phyloP scores from a whole-genome alignment of 2,113 vertebrate genomes.

The Chascanopsetta lugubris region DNA sequence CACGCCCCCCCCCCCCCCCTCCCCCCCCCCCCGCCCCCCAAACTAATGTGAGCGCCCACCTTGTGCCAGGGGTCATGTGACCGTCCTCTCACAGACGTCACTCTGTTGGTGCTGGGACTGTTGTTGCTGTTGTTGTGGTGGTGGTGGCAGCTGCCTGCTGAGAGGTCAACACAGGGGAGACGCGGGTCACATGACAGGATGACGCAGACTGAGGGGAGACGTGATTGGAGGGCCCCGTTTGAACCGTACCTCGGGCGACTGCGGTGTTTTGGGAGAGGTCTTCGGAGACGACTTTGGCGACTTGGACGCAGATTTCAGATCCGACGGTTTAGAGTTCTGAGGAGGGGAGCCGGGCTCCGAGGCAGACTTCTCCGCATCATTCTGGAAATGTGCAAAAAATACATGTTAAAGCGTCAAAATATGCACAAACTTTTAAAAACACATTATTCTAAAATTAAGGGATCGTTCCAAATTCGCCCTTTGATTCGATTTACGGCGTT shows the following conservation, averaged over 20 bases:
- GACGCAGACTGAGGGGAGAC: neutral
- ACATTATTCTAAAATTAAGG: no score
- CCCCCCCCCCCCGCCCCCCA: constrained; percentile 31
- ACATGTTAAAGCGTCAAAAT: neutral
- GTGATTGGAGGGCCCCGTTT: no score
- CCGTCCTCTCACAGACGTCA: constrained; percentile 56
- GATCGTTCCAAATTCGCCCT: no score
- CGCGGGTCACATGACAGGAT: neutral
- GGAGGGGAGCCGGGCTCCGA: constrained; percentile 71
- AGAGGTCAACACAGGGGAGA: neutral
- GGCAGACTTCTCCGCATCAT: constrained; percentile 73
- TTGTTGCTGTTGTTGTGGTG: constrained; percentile 52
- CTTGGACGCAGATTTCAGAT: constrained; percentile 57
- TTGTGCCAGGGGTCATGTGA: constrained; percentile 64
- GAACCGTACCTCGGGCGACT: constrained; percentile 65
- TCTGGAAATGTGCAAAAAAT: constrained; percentile 47
- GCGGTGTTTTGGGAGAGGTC: constrained; percentile 42
- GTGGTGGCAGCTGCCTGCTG: constrained; percentile 60
- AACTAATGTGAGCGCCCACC: constrained; percentile 57
- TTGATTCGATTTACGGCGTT: no score
- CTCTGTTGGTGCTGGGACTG: constrained; percentile 64
- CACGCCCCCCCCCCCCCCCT: constrained; percentile 11
- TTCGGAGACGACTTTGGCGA: constrained; percentile 63
- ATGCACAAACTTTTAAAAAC: neutral
- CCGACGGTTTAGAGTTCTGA: constrained; percentile 59